Evolutionary conservation across 2,888 invertebrate species (phyloP), one percentile per base, ranked within the genome.

Genomic region (Cynaeus angustus): DNA sequence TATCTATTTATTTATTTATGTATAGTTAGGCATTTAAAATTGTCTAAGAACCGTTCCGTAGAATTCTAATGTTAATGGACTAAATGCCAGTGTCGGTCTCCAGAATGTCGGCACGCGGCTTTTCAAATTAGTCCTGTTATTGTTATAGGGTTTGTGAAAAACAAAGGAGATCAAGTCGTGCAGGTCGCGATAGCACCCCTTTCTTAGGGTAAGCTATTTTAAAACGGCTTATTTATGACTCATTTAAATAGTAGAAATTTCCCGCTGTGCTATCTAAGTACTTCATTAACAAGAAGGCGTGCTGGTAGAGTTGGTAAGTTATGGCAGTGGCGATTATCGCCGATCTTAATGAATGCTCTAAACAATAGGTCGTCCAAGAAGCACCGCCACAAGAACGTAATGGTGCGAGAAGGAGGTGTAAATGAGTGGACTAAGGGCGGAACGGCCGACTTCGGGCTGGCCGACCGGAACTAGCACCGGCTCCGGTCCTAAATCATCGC

Each of bases 331-430:
- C 78, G 81, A 82, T 82, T 83, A 83, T 83, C 83, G 81, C 75
- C 75, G 78, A 83, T 83, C 83, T 83, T 82, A 83, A 83, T 82
- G 83, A 82, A 81, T 80, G 80, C 80, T 71, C 79, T 74, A 80
- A 79, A 82, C 82, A 82, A 81, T 81, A 75, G 79, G 66, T 69
- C 71, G 77, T 64, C 61, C 58, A 66, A 61, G 59, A 41, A 70
- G 43, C 72, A 73, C 70, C 56, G 74, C 74, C 75, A 71, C 73
- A 76, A 72, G 73, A 75, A 72, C 75, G 72, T 73, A 78, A 76
- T 75, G 75, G 77, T 73, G 75, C 73, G 74, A 74, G 72, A 74
- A 73, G 74, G 75, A 75, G 78, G 79, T 78, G 78, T 77, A 79
- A 79, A 78, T 70, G 76, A 74, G 74, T 73, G 61, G 67, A 70